Evolutionary conservation across 2,113 vertebrate genomes (phyloP).

Genomic region (Eulemur macaco): DNA sequence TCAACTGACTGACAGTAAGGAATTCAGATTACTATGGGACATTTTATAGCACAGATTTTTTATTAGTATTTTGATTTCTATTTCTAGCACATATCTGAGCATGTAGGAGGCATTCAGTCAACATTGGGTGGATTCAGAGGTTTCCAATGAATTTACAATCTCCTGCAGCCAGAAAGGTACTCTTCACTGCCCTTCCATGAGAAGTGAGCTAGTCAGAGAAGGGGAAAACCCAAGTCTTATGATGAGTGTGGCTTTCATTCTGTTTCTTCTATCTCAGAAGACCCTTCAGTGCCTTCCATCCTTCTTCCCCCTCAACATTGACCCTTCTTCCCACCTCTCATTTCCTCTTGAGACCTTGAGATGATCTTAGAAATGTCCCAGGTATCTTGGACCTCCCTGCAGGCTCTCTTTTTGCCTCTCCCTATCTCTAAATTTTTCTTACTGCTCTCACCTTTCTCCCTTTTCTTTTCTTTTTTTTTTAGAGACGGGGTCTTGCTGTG

Average conservation of each 20-base stretch:
- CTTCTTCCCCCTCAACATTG: background rate
- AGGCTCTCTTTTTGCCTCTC: background rate
- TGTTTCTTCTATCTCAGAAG: background rate
- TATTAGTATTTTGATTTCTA: background rate
- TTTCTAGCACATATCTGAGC: background rate
- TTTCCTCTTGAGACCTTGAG: background rate
- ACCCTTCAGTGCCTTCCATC: background rate
- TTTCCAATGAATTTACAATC: background rate
- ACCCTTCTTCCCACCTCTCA: background rate
- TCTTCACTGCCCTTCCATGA: background rate
- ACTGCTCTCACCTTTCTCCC: background rate
- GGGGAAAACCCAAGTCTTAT: background rate
- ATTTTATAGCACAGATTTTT: background rate
- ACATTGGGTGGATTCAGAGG: background rate
- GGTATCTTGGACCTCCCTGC: background rate
- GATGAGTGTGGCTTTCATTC: background rate
- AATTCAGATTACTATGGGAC: background rate
- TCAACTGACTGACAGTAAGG: background rate
- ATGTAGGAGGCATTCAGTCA: background rate
- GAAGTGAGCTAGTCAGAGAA: background rate
- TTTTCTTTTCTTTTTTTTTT: background rate
- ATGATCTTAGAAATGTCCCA: background rate
- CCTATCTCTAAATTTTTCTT: background rate
- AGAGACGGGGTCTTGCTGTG: too few relatives aligned
- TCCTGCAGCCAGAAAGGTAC: background rate